These are phyloP conservation scores for Apodemia duryi DNA, from an alignment of 2,888 invertebrate species.

Conservation along the genomic window DNA sequence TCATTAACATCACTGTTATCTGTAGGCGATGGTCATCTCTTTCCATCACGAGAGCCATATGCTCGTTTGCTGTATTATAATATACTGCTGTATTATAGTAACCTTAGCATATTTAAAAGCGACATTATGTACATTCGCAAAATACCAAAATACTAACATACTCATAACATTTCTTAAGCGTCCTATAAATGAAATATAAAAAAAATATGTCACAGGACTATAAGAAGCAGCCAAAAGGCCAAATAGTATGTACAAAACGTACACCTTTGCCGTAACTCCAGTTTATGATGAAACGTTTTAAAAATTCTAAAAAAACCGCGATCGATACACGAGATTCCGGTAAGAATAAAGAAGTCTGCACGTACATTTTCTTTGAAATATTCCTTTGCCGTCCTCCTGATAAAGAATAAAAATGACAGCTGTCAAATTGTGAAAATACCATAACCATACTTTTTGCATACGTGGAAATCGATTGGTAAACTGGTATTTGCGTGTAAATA, in stretches of 20 bases:
- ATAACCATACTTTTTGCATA: constrained; percentile 19
- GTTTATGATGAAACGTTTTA: constrained; percentile 16
- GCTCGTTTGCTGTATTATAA: too few species aligned
- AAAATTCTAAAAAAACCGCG: constrained; percentile 4
- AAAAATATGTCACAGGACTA: constrained; percentile 6
- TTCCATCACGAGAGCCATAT: too few species aligned
- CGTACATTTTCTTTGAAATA: constrained; percentile 15
- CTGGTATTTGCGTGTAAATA: neutral
- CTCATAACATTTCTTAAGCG: neutral
- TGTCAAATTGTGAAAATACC: constrained; percentile 19
- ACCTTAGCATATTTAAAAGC: neutral
- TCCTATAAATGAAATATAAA: neutral
- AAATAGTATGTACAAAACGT: constrained; percentile 10
- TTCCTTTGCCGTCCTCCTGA: constrained; percentile 11
- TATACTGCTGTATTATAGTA: too few species aligned
- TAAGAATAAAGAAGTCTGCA: constrained; percentile 5
- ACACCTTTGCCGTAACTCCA: constrained; percentile 12
- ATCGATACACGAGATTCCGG: constrained; percentile 3
- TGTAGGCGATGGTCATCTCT: too few species aligned
- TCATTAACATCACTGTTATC: too few species aligned
- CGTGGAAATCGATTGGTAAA: constrained; percentile 17
- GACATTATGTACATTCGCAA: neutral
- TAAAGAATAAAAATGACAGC: constrained; percentile 15
- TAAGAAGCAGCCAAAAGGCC: constrained; percentile 9
- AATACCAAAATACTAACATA: neutral